Percentiles rank a stretch among this genome's conserved stretches.
Conservation (phyloP, 2,797 vertebrate genomes). For the Crocodylus rhombifer region DNA sequence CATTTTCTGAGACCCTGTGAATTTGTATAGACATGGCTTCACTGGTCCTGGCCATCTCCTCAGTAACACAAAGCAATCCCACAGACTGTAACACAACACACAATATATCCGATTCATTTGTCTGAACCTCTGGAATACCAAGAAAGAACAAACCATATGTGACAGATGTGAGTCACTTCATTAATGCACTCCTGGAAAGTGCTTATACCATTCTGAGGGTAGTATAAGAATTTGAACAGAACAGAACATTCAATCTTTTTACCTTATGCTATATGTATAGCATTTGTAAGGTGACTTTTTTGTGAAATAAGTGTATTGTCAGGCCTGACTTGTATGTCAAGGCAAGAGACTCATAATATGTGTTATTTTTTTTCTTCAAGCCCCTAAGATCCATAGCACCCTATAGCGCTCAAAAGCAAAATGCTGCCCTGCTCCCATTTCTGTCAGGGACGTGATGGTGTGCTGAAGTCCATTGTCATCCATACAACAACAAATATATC, state of each 20-base stretch:
- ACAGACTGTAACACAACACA: not conserved
- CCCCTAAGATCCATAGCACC: not conserved
- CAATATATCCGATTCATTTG: not conserved
- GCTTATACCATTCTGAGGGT: not conserved
- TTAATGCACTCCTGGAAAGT: not conserved
- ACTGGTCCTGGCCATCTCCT: not conserved
- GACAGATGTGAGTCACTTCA: not conserved
- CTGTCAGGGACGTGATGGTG: not conserved
- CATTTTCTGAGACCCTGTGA: not conserved
- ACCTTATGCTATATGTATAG: not conserved
- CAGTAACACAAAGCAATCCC: not conserved
- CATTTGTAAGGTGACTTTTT: not conserved
- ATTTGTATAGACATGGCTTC: not conserved
- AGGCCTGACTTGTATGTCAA: not conserved
- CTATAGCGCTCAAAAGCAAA: not conserved
- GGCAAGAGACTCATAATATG: not conserved
- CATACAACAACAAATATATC: not conserved
- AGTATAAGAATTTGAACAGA: not conserved
- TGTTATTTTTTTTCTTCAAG: not conserved
- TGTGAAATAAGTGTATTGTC: not conserved
- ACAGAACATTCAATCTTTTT: not conserved
- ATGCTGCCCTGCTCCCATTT: not conserved
- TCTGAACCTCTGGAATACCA: not conserved
- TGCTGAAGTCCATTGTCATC: not conserved
- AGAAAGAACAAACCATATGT: not conserved